Conservation (phyloP, 1,140 invertebrate species). For the Macrotrachela quadricornifera region DNA sequence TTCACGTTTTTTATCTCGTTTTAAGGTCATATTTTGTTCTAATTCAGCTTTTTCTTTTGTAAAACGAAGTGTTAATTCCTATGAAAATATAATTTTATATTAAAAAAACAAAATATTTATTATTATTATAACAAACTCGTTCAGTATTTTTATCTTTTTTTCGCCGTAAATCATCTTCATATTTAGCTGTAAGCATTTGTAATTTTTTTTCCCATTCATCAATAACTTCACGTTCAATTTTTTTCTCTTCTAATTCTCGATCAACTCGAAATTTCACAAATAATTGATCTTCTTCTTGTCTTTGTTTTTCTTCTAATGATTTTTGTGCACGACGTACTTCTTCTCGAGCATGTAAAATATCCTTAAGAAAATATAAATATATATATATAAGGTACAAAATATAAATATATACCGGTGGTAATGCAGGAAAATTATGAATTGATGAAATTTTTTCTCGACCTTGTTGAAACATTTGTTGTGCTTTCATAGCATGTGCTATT, state of each 20-base stretch:
- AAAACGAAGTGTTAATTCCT: not conserved
- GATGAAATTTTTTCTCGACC: slow-evolving; percentile 1
- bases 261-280: slow-evolving; percentile 19
- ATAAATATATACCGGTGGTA: not conserved
- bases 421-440: slow-evolving; percentile 6
- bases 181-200: slow-evolving; percentile 21
- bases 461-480: slow-evolving; percentile 7
- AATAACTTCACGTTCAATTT: slow-evolving; percentile 22
- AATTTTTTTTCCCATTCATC: slow-evolving; percentile 27
- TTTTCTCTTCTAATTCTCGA: slow-evolving; percentile 15
- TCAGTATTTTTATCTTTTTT: slow-evolving; percentile 7
- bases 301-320: slow-evolving; percentile 19
- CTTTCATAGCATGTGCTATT: not conserved
- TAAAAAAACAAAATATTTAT: not conserved
- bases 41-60: slow-evolving; percentile 23
- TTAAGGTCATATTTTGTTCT: slow-evolving; percentile 20
- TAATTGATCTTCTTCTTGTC: slow-evolving; percentile 21
- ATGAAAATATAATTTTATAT: not conserved
- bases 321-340: slow-evolving; percentile 16
- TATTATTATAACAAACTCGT: not conserved
- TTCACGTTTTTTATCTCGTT: slow-evolving; percentile 20
- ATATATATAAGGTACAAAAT: not conserved
- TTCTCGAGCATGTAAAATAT: not conserved
- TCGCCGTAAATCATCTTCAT: slow-evolving; percentile 17
- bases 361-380: too few relatives aligned